Conservation (phyloP, 2,113 vertebrate genomes). For the Catagonus wagneri region DNA sequence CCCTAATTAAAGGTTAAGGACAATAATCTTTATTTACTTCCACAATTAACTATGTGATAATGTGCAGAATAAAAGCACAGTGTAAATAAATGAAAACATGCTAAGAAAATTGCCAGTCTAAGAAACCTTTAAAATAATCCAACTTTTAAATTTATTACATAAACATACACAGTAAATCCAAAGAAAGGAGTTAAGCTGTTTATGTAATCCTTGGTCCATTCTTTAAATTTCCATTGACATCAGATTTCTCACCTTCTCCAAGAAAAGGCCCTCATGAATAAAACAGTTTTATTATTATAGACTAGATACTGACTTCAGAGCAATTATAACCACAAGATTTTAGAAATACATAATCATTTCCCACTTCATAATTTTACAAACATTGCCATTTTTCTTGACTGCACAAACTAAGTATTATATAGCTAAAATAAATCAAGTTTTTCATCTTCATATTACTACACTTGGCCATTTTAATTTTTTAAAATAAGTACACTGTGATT, state of each 20-base stretch:
- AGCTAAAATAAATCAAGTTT: slow-evolving; percentile 45
- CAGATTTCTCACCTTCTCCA: background rate
- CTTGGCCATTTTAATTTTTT: background rate
- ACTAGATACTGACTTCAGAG: background rate
- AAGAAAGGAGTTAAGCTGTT: background rate
- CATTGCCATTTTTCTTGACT: background rate
- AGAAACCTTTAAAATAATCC: background rate
- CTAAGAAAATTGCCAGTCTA: background rate
- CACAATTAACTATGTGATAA: background rate
- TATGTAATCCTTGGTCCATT: background rate
- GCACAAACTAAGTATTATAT: background rate
- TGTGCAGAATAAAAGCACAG: background rate
- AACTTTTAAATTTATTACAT: slow-evolving; percentile 3
- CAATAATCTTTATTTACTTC: slow-evolving; percentile 41
- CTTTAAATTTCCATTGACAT: background rate
- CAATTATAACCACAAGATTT: background rate
- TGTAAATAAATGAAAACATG: background rate
- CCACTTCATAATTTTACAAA: background rate
- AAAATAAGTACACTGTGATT: background rate
- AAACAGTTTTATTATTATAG: background rate
- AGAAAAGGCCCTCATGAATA: background rate
- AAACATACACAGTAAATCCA: background rate
- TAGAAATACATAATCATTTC: background rate
- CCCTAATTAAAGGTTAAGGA: background rate
- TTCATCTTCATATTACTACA: background rate